Base-by-base conservation (phyloP, 2,797 vertebrate species). In the Karalla daura region DNA sequence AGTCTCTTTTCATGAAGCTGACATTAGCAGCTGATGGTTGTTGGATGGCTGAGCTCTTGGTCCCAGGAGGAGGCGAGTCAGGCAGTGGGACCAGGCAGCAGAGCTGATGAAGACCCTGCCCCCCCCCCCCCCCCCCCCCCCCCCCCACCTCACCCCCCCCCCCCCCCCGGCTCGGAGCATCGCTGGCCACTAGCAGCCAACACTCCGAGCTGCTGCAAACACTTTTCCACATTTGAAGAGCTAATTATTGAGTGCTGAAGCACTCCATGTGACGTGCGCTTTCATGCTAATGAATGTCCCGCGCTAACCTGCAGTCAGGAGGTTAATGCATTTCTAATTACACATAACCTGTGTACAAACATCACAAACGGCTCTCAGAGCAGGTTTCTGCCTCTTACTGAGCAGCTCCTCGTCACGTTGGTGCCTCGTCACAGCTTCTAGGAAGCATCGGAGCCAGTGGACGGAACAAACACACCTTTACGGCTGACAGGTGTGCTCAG, bases 21-120 rank as follows among this genome's bases (percentile, higher is more conserved):
- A 86, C 75, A 89, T 89, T 86, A 82, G 70, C 49, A 5, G n/a
- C 68, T 75, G 78, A 84, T 83, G 78, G 61, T 79, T 64, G 76
- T 83, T 53, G n/a, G n/a, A n/a, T n/a, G n/a, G n/a, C n/a, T n/a
- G n/a, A n/a, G n/a, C n/a, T n/a, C n/a, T n/a, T n/a, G n/a, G n/a
- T n/a, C n/a, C n/a, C n/a, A n/a, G n/a, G n/a, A n/a, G n/a, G n/a
- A n/a, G n/a, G n/a, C n/a, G n/a, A n/a, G n/a, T n/a, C n/a, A n/a
- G n/a, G n/a, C n/a, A n/a, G n/a, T n/a, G n/a, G n/a, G n/a, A n/a
- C n/a, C n/a, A n/a, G n/a, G n/a, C n/a, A n/a, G n/a, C n/a, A n/a
- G n/a, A n/a, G n/a, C n/a, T n/a, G n/a, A n/a, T n/a, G n/a, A n/a
- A n/a, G n/a, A n/a, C n/a, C n/a, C n/a, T n/a, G n/a, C n/a, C n/a